Base-by-base conservation (phyloP, 2,888 invertebrate species). In the Heliconius erato region DNA sequence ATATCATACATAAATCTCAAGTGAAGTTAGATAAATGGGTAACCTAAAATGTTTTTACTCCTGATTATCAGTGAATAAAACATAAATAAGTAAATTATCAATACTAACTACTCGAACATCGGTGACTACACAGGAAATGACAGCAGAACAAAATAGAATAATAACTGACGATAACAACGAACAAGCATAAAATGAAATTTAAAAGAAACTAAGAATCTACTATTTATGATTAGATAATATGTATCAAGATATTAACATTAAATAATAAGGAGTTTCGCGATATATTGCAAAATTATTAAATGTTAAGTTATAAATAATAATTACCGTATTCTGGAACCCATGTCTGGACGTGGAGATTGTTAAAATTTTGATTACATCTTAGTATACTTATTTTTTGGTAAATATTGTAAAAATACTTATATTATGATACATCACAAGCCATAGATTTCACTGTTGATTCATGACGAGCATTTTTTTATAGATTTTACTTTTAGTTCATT, bases 241-340 rank as follows among this genome's bases (percentile, higher is more conserved):
- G 82, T 40, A 40, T 85, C 85, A 86, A 76, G 59, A 76, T 35
- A 26, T 76, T 26, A 40, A 26, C 7, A 71, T 71, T 49, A 71
- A 80, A 79, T 71, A 80, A 79, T 76, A 28, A 74, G 14, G 76
- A 63, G 35, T 44, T 59, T 28, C 19, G 49, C 40, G 77, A 44
- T 26, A 76, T 54, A 19, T n/a, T 76, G 63, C 16, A 23, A 68
- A 44, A n/a, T 68, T 40, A 26, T 16, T 26, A 72, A 26, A 44
- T 26, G 1, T 49, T 12, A 49, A 26, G 9, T 67, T 16, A 28
- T 28, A 32, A 40, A n/a, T 63, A 32, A 28, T 63, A 65, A 86
- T 90, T 93, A 95, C 95, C 95, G 93, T 90, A 95, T 88, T 93
- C 95, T 93, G 92, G 95, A 95, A 94, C 95, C 95, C 95, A 95